Evolutionary conservation across 1,140 invertebrate species (phyloP), one percentile per base, ranked within the genome.

Genomic region (Brachionus calyciflorus): DNA sequence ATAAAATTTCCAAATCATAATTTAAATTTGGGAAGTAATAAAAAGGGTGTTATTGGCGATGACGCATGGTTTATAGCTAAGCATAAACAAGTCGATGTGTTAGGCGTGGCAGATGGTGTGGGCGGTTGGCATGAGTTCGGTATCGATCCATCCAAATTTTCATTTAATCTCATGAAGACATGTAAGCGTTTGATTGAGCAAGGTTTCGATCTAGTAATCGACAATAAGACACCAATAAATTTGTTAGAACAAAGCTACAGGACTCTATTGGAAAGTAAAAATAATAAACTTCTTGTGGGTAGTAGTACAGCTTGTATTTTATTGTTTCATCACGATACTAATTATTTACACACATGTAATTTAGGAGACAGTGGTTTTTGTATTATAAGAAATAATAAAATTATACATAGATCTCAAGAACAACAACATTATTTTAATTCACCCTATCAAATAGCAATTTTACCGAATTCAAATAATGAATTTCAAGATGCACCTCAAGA

Each of bases 361-460:
- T 93, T 98, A 78, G 96, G 96, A 14, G 96, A 98, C 85, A 96
- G 93, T 82, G 96, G 95, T 12, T 98, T 94, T 84, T 49, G 46
- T 55, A 90, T 98, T 40, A 91, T 97, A 40, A 46, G 53, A 37
- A 88, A 90, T 68, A 87, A 86, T 33, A 88, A 91, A 79, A 89
- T 98, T 12, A 90, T 98, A 24, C 92, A 95, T 84, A 89, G 92
- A 73, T 95, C 93, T 0, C 91, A 93, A 80, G 95, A 98, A 84
- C 96, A 98, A 82, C 93, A 96, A 81, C 95, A 98, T 85, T 97
- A 97, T 84, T 98, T 98, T 84, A 98, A 98, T 86, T 96, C 96
- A 30, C 96, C 96, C 4, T 98, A 94, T 87, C 95, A 98, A 85
- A 87, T 98, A 57, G 93, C 93, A 37, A 86, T 97, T 78, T 93